Evolutionary conservation across 23 tunicate species (phyloP).

Genomic region (Trididemnum nubilum): DNA sequence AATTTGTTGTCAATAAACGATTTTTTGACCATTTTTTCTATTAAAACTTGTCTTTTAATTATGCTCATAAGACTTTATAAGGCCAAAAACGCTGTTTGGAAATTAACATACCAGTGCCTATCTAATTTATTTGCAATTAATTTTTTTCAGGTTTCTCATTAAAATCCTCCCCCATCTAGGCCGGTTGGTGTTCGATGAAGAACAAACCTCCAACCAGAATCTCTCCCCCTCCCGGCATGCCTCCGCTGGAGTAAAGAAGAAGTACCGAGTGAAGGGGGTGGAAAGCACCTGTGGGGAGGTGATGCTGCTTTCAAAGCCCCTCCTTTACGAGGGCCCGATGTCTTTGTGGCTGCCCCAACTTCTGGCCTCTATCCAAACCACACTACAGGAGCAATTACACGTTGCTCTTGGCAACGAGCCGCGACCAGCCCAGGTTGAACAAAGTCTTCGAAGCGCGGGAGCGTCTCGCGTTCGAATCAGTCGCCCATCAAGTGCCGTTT

Average conservation of each 20-base stretch:
- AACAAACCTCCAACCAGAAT: conserved; percentile 18
- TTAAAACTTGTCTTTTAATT: no score
- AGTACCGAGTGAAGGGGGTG: conserved; percentile 72
- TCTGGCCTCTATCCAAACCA: conserved; percentile 53
- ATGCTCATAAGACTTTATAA: no score
- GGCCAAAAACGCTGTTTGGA: no score
- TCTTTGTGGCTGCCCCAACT: conserved; percentile 87
- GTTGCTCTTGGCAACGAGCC: conserved; percentile 92
- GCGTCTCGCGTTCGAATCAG: conserved; percentile 87
- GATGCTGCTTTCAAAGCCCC: conserved; percentile 44
- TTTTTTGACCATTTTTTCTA: no score
- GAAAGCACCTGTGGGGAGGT: conserved; percentile 75
- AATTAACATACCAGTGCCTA: no score
- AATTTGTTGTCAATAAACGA: no score
- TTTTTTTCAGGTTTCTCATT: conserved; percentile 61
- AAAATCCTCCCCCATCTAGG: conserved; percentile 81
- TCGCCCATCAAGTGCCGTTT: conserved; percentile 92
- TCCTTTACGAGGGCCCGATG: conserved; percentile 81
- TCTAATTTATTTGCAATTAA: no score
- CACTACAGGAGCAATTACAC: conserved; percentile 83
- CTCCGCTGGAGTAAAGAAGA: conserved; percentile 58
- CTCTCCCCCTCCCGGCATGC: conserved; percentile 45
- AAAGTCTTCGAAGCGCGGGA: conserved; percentile 70
- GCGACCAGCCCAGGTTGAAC: conserved; percentile 76
- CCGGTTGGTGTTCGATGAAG: conserved; percentile 67